Conservation (phyloP, 2,888 invertebrate species). For the Prenolepis imparis region DNA sequence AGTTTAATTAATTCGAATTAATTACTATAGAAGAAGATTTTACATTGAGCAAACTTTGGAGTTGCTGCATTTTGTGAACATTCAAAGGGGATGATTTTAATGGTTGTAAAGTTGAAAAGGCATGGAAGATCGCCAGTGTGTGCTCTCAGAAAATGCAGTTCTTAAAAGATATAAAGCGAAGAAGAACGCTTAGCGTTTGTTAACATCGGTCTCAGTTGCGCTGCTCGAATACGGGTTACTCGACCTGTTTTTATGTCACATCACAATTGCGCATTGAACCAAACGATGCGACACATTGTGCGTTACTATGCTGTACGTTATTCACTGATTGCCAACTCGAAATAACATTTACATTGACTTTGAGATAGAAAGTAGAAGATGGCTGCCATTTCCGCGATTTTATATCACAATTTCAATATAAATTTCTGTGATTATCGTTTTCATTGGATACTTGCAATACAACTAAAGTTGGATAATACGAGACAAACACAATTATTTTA, state of each 20-base stretch:
- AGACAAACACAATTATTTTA: not conserved
- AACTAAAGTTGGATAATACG: not conserved
- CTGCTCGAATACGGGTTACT: constrained; percentile 16
- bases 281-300: constrained; percentile 26
- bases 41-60: not conserved
- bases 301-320: constrained; percentile 19
- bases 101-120: constrained; percentile 15
- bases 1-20: constrained; percentile 5
- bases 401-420: not conserved
- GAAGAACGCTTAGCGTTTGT: constrained; percentile 15
- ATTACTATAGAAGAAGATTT: not conserved
- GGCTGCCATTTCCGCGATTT: not conserved
- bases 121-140: not conserved
- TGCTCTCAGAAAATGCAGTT: constrained; percentile 1
- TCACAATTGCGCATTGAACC: constrained; percentile 48
- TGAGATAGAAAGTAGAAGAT: not conserved
- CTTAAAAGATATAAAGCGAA: constrained; percentile 23
- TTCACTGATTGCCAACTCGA: not conserved
- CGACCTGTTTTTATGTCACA: constrained; percentile 50
- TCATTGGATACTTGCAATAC: not conserved
- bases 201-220: constrained; percentile 28
- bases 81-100: not conserved
- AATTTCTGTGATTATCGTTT: not conserved
- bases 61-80: not conserved
- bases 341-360: not conserved